Percentiles rank a stretch among this genome's conserved stretches.
phyloP scores from a whole-genome alignment of 2,888 invertebrate genomes.

The Cantharis flavilabris region DNA sequence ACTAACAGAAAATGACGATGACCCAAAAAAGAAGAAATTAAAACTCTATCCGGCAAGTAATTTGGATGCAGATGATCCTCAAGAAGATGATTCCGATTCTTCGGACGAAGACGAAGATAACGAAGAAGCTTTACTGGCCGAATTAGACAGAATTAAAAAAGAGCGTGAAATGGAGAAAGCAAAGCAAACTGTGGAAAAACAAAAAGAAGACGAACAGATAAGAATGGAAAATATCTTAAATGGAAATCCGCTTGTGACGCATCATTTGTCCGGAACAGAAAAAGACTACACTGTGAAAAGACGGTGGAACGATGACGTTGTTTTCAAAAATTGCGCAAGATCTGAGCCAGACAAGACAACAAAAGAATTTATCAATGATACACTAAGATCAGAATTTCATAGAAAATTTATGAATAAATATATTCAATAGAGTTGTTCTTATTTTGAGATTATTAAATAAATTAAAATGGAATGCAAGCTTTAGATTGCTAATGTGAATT shows the following conservation, averaged over 20 bases:
- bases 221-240: background rate
- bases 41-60: background rate
- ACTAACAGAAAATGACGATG: background rate
- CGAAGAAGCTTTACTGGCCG: background rate
- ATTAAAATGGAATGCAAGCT: no score
- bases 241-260: background rate
- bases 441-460: no score
- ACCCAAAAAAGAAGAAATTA: background rate
- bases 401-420: background rate
- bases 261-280: background rate
- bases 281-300: no score
- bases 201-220: background rate
- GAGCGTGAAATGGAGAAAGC: background rate
- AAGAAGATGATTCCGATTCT: background rate
- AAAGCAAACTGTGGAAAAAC: background rate
- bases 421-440: background rate
- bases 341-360: background rate
- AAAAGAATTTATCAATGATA: background rate
- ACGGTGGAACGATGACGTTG: background rate
- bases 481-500: background rate
- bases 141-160: background rate
- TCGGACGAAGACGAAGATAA: background rate
- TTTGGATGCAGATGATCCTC: background rate
- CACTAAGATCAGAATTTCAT: background rate
- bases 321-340: background rate